Conservation (phyloP, 2,113 vertebrate genomes). For the Toxotes chatareus region DNA sequence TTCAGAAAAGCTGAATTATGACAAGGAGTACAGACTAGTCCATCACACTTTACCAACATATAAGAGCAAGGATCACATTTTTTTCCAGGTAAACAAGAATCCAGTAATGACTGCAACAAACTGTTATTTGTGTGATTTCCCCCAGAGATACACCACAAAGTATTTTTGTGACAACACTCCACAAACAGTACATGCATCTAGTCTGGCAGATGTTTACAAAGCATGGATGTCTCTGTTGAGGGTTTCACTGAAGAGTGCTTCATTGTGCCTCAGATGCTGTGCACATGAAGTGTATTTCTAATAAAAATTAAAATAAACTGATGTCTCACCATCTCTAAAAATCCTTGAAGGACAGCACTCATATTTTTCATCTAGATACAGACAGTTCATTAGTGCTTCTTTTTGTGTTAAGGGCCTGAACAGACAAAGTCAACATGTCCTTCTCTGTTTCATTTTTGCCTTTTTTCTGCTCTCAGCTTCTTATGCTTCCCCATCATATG, state of each 20-base stretch:
- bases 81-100: neutral
- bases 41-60: too few species aligned
- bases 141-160: neutral
- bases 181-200: neutral
- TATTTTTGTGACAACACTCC: neutral
- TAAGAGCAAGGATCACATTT: too few species aligned
- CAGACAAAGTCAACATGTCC: neutral
- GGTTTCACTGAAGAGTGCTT: constrained; percentile 24
- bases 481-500: neutral
- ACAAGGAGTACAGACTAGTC: too few species aligned
- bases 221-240: constrained; percentile 6
- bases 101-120: neutral
- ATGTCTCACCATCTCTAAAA: constrained; percentile 29
- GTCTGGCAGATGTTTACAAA: constrained; percentile 35
- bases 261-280: constrained; percentile 8
- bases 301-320: constrained; percentile 48
- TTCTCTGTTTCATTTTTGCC: constrained; percentile 11
- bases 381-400: constrained; percentile 5
- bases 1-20: too few species aligned
- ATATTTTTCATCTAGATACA: constrained; percentile 22
- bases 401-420: neutral
- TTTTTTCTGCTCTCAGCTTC: constrained; percentile 4
- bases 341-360: constrained; percentile 25
- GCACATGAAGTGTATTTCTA: constrained; percentile 29
- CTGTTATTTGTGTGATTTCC: constrained; percentile 6